Conservation (phyloP, 2,797 vertebrate genomes). For the Pterois miles region DNA sequence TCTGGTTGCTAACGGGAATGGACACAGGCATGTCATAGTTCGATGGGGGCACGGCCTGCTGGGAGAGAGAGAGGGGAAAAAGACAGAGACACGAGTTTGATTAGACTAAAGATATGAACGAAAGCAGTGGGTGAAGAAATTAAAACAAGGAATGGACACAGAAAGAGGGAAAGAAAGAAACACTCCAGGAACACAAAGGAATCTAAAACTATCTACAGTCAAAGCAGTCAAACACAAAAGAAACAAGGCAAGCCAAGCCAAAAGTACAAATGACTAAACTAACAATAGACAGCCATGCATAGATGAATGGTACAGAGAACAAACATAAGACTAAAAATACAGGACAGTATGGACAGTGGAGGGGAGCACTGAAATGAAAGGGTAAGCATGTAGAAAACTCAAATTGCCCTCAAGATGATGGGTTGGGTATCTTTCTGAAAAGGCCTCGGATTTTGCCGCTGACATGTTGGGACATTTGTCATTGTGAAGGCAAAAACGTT, state of each 20-base stretch:
- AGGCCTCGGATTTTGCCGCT: not conserved
- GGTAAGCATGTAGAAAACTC: slow-evolving; percentile 12
- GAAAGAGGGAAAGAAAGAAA: slow-evolving; percentile 18
- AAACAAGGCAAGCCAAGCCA: slow-evolving; percentile 28
- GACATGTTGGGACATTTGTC: slow-evolving; percentile 11
- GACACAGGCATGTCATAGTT: slow-evolving; percentile 99
- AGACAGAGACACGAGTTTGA: slow-evolving; percentile 31
- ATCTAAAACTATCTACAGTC: slow-evolving; percentile 9
- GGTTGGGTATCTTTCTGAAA: slow-evolving; percentile 9
- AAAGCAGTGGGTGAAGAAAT: not conserved
- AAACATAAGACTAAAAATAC: slow-evolving; percentile 24
- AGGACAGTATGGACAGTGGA: slow-evolving; percentile 26
- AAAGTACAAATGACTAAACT: slow-evolving; percentile 34
- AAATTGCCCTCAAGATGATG: slow-evolving; percentile 12
- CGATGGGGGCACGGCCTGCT: slow-evolving; percentile 94
- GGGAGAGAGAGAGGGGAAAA: slow-evolving; percentile 38
- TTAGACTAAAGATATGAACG: slow-evolving; percentile 30
- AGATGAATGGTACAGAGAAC: slow-evolving; percentile 21
- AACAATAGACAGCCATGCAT: slow-evolving; percentile 36
- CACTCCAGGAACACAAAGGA: slow-evolving; percentile 30
- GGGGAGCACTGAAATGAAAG: slow-evolving; percentile 21
- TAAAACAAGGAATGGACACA: slow-evolving; percentile 5
- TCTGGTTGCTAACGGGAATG: slow-evolving; percentile 98
- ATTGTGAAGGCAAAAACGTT: slow-evolving; percentile 25
- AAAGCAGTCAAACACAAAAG: slow-evolving; percentile 12